Evolutionary conservation across 1,140 invertebrate species (phyloP), one percentile per base, ranked within the genome.

Genomic region (Drosophila gunungcola): DNA sequence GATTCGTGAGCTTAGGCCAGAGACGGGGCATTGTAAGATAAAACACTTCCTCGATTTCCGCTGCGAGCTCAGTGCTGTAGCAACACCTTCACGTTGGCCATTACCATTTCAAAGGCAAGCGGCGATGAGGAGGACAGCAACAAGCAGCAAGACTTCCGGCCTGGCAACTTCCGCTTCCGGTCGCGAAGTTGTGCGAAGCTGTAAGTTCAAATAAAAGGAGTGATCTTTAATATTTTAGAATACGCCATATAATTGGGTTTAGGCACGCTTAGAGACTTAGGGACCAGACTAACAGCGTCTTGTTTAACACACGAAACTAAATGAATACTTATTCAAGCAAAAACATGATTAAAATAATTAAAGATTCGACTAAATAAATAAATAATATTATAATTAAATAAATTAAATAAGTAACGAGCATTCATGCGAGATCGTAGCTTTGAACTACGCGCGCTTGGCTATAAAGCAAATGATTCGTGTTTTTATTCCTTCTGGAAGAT

Each of bases 161-260:
- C 41, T 16, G 52, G 51, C 54, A 46, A 73, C 70, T 76, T 86
- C 83, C 83, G 78, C 38, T 83, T 83, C 74, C 82, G 74, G 46
- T 62, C 32, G 46, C 42, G 21, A 10, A 53, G 52, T 21, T 41
- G 27, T 42, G 42, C 55, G 32, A 27, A 10, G 43, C 75, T 82
- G 61, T 48, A 27, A n/a, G 57, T 52, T 52, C 43, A 80, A 83
- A 78, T 29, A 68, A 51, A 75, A 1, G 41, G 29, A 4, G 32
- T 55, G 13, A 72, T 64, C 29, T 54, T 39, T 56, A 74, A 55
- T 43, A 42, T 46, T 52, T 27, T 46, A 11, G 12, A 39, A 32
- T n/a, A 32, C 11, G 12, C 10, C 43, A 3, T 16, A 16, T 36
- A 36, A 60, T 43, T 43, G 27, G 16, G 16, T 21, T 21, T 21